Evolutionary conservation across 2,888 invertebrate species (phyloP).

Genomic region (Isotomurus palustris): DNA sequence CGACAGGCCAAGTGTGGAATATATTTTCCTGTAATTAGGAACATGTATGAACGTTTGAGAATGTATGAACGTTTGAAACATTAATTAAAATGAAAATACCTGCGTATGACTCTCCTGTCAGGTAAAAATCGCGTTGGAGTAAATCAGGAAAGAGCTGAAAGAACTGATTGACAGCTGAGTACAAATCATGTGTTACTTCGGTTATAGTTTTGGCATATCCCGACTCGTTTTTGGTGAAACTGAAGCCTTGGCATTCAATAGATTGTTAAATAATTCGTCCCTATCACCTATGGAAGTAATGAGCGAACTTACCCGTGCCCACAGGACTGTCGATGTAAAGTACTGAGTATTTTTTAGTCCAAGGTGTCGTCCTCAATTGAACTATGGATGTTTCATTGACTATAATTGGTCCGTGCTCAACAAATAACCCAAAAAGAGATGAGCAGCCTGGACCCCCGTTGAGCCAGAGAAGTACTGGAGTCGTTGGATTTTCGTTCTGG

Average conservation of each 20-base stretch:
- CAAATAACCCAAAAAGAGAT: slow-evolving; percentile 73
- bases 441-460: slow-evolving; percentile 76
- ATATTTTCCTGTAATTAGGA: slow-evolving; percentile 14
- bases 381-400: slow-evolving; percentile 50
- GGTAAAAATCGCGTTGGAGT: slow-evolving; percentile 71
- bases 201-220: slow-evolving; percentile 77
- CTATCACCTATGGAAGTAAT: too few relatives aligned
- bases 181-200: slow-evolving; percentile 74
- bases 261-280: slow-evolving; percentile 1
- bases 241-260: slow-evolving; percentile 62
- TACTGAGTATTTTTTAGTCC: slow-evolving; percentile 72
- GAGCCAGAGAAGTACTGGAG: slow-evolving; percentile 75
- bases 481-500: slow-evolving; percentile 48
- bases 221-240: slow-evolving; percentile 70
- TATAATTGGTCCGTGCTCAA: slow-evolving; percentile 74
- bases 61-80: too few relatives aligned
- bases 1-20: not conserved
- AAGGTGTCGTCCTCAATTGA: slow-evolving; percentile 62
- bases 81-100: too few relatives aligned
- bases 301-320: slow-evolving; percentile 40
- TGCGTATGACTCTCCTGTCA: slow-evolving; percentile 85
- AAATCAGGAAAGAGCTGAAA: slow-evolving; percentile 76
- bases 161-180: slow-evolving; percentile 72
- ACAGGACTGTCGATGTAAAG: slow-evolving; percentile 62
- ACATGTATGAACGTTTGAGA: too few relatives aligned